phyloP scores from a whole-genome alignment of 2,888 invertebrate species.

The Lithophane leautieri region DNA sequence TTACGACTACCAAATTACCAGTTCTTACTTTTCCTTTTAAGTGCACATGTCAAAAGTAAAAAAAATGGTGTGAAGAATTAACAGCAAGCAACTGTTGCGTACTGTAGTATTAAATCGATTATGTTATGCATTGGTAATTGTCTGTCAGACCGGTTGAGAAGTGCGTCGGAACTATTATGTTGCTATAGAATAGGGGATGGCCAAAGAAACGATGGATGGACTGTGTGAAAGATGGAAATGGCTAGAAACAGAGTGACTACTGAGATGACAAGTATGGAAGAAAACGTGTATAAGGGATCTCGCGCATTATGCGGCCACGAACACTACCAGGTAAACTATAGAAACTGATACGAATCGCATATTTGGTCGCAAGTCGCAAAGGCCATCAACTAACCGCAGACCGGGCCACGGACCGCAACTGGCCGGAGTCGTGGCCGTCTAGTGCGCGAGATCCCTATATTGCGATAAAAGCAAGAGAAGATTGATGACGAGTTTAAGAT shows the following conservation, averaged over 20 bases:
- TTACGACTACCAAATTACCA: too few relatives aligned
- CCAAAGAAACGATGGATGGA: background rate
- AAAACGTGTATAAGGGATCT: background rate
- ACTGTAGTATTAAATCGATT: conserved; percentile 11
- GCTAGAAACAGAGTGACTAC: background rate
- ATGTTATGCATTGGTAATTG: background rate
- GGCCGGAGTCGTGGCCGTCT: too few relatives aligned
- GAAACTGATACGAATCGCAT: too few relatives aligned
- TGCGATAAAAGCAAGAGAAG: too few relatives aligned
- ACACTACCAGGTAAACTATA: too few relatives aligned
- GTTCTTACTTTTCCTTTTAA: background rate
- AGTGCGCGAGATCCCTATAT: too few relatives aligned
- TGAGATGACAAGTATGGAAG: background rate
- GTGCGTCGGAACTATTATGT: background rate
- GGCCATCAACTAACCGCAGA: too few relatives aligned
- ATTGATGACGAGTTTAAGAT: background rate
- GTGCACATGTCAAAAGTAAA: background rate
- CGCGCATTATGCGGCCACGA: too few relatives aligned
- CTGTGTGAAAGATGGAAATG: background rate
- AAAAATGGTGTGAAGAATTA: background rate
- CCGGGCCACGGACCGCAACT: too few relatives aligned
- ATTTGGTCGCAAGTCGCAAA: too few relatives aligned
- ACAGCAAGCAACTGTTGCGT: background rate
- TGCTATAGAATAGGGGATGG: background rate
- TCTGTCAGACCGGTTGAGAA: background rate